phyloP scores from a whole-genome alignment of 2,888 invertebrate genomes.

The Ariolimax columbianus region DNA sequence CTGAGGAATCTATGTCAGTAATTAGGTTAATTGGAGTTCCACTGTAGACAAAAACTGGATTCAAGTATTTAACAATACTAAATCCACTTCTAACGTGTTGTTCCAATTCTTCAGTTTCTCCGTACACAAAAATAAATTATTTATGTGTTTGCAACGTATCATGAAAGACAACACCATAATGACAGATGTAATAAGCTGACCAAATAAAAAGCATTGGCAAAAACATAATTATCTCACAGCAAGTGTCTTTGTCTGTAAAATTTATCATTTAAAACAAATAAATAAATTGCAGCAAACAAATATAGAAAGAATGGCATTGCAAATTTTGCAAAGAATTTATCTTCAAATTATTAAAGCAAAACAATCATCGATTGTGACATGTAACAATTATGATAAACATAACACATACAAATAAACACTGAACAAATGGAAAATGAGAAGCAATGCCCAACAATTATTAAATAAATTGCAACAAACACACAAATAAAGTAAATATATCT shows the following conservation, averaged over 20 bases:
- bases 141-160: background rate
- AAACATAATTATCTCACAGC: background rate
- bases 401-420: background rate
- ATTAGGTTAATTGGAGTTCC: too few species aligned
- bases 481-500: background rate
- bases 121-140: background rate
- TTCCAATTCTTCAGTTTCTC: background rate
- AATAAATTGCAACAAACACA: background rate
- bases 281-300: background rate
- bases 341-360: background rate
- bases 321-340: background rate
- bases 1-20: too few species aligned
- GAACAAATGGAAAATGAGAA: background rate
- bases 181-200: background rate
- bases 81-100: too few species aligned
- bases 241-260: too few species aligned
- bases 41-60: too few species aligned
- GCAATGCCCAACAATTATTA: background rate
- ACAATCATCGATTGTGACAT: background rate
- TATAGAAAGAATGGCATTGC: background rate
- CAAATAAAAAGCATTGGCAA: background rate
- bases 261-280: too few species aligned
- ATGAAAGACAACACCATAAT: slow-evolving; percentile 6
- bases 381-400: background rate
- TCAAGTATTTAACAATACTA: too few species aligned